phyloP scores from a whole-genome alignment of 2,113 vertebrate species.

The Stercorarius parasiticus region DNA sequence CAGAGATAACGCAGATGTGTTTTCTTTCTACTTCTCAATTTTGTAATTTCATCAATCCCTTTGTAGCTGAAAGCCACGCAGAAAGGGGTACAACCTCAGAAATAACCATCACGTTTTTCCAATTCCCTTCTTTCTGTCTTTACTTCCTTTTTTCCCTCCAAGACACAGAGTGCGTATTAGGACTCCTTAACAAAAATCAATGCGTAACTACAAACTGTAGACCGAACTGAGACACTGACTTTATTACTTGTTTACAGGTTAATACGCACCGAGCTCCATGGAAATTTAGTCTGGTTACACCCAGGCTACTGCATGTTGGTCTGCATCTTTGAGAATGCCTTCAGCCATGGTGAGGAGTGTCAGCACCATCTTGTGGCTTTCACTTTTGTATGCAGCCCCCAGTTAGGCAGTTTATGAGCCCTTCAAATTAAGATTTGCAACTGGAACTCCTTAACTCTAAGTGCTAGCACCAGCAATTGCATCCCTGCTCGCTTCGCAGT shows the following conservation, averaged over 20 bases:
- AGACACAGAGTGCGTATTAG: accelerated
- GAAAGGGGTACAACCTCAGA: neutral
- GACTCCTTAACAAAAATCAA: neutral
- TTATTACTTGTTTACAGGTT: neutral
- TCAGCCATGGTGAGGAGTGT: neutral
- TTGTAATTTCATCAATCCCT: neutral
- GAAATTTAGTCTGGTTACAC: neutral
- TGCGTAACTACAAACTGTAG: neutral
- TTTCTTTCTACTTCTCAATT: neutral
- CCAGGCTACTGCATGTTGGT: neutral
- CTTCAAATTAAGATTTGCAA: neutral
- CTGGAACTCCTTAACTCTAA: neutral
- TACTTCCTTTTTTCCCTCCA: neutral
- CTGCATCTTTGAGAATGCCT: neutral
- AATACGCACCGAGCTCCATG: accelerated
- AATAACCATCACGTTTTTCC: neutral
- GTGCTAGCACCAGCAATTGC: neutral
- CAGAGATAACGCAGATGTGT: neutral
- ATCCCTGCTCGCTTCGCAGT: neutral
- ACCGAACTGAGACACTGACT: neutral
- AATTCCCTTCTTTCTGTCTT: neutral
- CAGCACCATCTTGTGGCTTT: constrained; percentile 59
- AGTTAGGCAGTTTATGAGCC: neutral
- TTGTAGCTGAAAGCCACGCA: neutral
- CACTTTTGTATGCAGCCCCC: neutral